phyloP scores from a whole-genome alignment of 1,140 invertebrate species.

The Teleopsis dalmanni region DNA sequence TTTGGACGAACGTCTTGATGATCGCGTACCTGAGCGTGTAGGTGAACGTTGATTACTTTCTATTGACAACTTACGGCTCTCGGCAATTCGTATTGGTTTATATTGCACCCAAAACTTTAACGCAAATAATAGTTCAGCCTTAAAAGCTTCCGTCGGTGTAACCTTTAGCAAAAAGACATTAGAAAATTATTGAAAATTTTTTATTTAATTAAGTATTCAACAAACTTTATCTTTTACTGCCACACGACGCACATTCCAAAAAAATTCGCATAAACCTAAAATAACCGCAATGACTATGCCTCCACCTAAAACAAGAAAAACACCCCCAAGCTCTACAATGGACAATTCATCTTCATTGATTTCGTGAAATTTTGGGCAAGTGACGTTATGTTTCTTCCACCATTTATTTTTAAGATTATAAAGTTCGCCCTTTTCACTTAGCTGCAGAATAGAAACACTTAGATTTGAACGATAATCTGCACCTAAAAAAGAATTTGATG shows the following conservation, averaged over 20 bases:
- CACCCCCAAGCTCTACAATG: constrained; percentile 61
- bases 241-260: constrained; percentile 75
- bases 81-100: constrained; percentile 52
- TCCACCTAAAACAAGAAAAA: constrained; percentile 60
- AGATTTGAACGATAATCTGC: constrained; percentile 59
- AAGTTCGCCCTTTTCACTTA: constrained; percentile 74
- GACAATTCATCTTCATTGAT: constrained; percentile 46
- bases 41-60: too few species aligned
- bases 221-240: constrained; percentile 60
- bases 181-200: neutral
- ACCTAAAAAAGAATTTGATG: constrained; percentile 11
- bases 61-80: constrained; percentile 36
- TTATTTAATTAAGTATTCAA: neutral
- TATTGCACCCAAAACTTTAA: constrained; percentile 57
- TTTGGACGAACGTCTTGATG: constrained; percentile 21
- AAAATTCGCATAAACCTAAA: constrained; percentile 68
- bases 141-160: constrained; percentile 54
- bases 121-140: constrained; percentile 56
- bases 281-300: constrained; percentile 58
- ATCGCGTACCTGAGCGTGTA: too few species aligned
- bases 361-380: constrained; percentile 13
- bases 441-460: constrained; percentile 64
- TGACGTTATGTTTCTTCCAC: constrained; percentile 62
- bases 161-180: constrained; percentile 42
- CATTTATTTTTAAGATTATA: constrained; percentile 75